Conservation (phyloP, 2,797 vertebrate genomes). For the Platyrinchus mystaceus region DNA sequence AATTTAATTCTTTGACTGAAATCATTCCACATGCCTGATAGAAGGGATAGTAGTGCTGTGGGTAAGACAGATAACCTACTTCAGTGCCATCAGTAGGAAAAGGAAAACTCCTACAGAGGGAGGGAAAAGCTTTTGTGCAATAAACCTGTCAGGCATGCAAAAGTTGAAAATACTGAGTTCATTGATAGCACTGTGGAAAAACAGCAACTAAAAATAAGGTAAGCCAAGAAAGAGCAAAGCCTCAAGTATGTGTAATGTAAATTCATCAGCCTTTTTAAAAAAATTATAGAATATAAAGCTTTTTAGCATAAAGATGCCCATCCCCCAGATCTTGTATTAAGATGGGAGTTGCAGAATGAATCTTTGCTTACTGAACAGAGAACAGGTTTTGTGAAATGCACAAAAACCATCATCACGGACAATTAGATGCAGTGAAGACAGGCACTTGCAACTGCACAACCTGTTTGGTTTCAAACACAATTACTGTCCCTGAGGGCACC, state of each 20-base stretch:
- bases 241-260: neutral
- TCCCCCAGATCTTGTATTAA: neutral
- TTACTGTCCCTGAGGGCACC: accelerated
- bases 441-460: neutral
- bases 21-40: neutral
- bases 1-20: neutral
- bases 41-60: neutral
- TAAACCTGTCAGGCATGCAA: neutral
- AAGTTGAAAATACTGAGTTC: neutral
- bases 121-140: neutral
- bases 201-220: neutral
- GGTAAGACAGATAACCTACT: neutral
- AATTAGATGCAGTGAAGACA: neutral
- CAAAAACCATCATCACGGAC: neutral
- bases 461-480: neutral
- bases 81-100: neutral
- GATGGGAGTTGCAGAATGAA: neutral
- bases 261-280: neutral
- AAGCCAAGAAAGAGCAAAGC: neutral
- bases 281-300: neutral
- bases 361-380: neutral
- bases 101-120: neutral
- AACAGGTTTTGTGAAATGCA: neutral
- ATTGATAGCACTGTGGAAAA: neutral
- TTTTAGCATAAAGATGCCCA: neutral